A percentile compares a stretch with the other conserved stretches of the same genome.
These are phyloP conservation scores for Zoanthus sansibaricus DNA, from an alignment of 92 coral and sea anemone genomes.

Conservation along the genomic window DNA sequence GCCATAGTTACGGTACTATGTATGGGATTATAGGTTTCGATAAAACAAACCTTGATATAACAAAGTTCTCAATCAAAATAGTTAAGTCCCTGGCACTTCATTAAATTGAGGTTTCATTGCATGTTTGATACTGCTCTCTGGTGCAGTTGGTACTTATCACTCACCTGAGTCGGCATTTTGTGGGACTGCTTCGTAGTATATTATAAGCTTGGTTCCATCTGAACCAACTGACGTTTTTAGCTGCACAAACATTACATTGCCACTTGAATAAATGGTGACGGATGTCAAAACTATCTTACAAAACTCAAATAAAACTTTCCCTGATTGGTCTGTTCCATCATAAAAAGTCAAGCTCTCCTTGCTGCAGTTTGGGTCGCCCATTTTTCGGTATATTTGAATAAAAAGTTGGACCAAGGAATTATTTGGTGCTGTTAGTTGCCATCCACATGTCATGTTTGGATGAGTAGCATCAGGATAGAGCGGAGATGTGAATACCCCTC, in stretches of 20 bases:
- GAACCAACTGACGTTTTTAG: background rate
- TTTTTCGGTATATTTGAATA: background rate
- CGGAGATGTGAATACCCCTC: background rate
- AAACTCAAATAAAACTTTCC: background rate
- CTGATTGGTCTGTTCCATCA: conserved; percentile 20
- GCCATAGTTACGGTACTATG: too few relatives aligned
- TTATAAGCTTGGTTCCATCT: background rate
- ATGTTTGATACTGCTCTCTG: too few relatives aligned
- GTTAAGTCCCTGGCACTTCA: too few relatives aligned
- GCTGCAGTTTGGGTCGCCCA: conserved; percentile 7
- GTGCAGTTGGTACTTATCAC: background rate
- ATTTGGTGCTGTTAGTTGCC: background rate
- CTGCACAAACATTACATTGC: conserved; percentile 24
- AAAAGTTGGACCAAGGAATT: background rate
- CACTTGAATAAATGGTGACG: conserved; percentile 12
- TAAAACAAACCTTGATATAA: too few relatives aligned
- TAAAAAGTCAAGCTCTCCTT: conserved; percentile 21
- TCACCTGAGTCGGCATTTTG: conserved; percentile 4
- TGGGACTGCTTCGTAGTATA: background rate
- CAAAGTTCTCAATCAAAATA: too few relatives aligned
- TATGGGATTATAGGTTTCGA: too few relatives aligned
- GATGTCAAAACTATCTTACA: background rate
- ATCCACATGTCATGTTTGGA: conserved; percentile 32
- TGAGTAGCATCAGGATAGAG: conserved; percentile 9
- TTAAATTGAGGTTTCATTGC: too few relatives aligned